Percentiles rank a stretch among this genome's conserved stretches.
Conservation (phyloP, 2,888 invertebrate genomes). For the Himalopsyche kuldschensis region DNA sequence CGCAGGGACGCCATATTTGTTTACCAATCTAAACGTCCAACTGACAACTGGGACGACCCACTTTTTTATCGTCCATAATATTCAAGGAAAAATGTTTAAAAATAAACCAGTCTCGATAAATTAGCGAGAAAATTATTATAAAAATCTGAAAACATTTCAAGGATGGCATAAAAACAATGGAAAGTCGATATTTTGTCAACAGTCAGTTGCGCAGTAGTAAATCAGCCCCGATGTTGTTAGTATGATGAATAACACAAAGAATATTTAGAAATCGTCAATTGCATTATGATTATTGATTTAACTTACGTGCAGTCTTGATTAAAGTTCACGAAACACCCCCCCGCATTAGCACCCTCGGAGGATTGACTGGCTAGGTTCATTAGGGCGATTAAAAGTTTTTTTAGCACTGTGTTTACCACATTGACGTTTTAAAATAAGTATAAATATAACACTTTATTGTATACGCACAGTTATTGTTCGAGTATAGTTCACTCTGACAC, state of each 20-base stretch:
- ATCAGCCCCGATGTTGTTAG: neutral
- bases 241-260: neutral
- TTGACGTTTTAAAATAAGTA: slow-evolving; percentile 26
- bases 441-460: slow-evolving; percentile 18
- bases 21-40: slow-evolving; percentile 27
- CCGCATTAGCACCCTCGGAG: slow-evolving; percentile 75
- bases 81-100: neutral
- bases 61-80: neutral
- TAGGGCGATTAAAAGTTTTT: slow-evolving; percentile 61
- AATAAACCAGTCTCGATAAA: neutral
- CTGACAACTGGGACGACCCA: slow-evolving; percentile 14
- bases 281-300: neutral
- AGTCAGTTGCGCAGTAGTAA: neutral
- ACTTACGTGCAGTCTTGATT: slow-evolving; percentile 99
- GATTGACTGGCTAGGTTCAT: slow-evolving; percentile 83
- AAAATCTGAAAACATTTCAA: neutral
- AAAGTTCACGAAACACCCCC: slow-evolving; percentile 92
- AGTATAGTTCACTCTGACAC: slow-evolving; percentile 42
- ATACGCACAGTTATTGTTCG: slow-evolving; percentile 6
- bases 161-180: neutral
- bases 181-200: neutral
- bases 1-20: slow-evolving; percentile 33
- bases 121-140: neutral
- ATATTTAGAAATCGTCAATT: neutral
- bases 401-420: slow-evolving; percentile 32